Conservation (phyloP, 2,888 invertebrate genomes). For the Poecilus cupreus region DNA sequence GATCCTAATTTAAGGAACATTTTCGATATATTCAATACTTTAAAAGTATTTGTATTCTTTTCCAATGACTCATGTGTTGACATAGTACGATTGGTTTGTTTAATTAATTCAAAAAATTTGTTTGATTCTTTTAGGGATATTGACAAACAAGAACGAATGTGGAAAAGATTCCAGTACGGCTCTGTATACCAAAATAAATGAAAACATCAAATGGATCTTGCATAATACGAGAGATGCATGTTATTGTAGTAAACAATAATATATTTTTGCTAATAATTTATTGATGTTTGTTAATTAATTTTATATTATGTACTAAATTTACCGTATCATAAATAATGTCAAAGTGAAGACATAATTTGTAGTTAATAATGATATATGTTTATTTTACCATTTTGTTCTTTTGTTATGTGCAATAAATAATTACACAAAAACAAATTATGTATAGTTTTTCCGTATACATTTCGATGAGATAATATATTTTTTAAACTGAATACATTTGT, state of each 20-base stretch:
- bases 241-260: constrained; percentile 71
- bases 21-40: no score
- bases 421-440: no score
- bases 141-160: constrained; percentile 75
- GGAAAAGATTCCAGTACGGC: constrained; percentile 71
- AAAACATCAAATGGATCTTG: constrained; percentile 77
- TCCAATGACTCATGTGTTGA: no score
- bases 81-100: no score
- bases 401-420: no score
- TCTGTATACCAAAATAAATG: constrained; percentile 74
- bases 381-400: neutral
- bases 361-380: neutral
- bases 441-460: no score
- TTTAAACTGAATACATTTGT: no score
- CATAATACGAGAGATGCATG: constrained; percentile 76
- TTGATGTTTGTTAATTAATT: neutral
- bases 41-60: no score
- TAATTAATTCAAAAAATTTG: neutral
- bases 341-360: no score
- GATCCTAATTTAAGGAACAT: no score
- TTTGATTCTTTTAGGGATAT: constrained; percentile 70
- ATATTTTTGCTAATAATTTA: no score
- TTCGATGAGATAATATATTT: no score
- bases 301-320: constrained; percentile 15
- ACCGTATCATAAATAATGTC: neutral